Evolutionary conservation across 2,797 vertebrate species (phyloP).

Genomic region (Amazona ochrocephala): DNA sequence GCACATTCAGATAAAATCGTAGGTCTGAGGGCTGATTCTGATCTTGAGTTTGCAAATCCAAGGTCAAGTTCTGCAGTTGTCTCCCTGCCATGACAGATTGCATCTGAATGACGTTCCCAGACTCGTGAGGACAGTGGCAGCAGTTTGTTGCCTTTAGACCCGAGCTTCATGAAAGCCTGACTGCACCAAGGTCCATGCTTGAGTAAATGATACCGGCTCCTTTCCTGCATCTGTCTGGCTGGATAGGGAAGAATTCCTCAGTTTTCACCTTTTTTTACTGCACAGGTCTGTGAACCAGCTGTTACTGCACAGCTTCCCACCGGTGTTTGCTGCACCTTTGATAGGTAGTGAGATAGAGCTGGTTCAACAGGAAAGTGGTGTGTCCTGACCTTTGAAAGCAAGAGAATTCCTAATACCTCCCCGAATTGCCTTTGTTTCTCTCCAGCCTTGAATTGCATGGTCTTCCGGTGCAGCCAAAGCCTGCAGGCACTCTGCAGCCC

Average conservation of each 20-base stretch:
- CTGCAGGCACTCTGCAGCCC: not conserved
- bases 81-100: not conserved
- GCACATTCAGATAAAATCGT: not conserved
- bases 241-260: not conserved
- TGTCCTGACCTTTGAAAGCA: not conserved
- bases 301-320: not conserved
- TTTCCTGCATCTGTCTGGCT: not conserved
- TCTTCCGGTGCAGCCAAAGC: not conserved
- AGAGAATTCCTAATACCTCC: not conserved
- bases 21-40: not conserved
- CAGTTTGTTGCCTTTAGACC: not conserved
- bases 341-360: not conserved
- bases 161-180: not conserved
- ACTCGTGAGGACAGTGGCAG: not conserved
- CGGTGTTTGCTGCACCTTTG: not conserved
- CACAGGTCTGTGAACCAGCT: not conserved
- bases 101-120: not conserved
- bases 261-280: not conserved
- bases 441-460: not conserved
- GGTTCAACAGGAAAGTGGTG: not conserved
- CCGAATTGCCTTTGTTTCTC: not conserved
- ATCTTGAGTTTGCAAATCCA: not conserved
- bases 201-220: not conserved
- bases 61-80: rapidly evolving
- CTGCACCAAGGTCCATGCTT: not conserved